A percentile compares a stretch with the other conserved stretches of the same genome.
Evolutionary conservation across 2,113 vertebrate species (phyloP).

Genomic region (Neogale vison): DNA sequence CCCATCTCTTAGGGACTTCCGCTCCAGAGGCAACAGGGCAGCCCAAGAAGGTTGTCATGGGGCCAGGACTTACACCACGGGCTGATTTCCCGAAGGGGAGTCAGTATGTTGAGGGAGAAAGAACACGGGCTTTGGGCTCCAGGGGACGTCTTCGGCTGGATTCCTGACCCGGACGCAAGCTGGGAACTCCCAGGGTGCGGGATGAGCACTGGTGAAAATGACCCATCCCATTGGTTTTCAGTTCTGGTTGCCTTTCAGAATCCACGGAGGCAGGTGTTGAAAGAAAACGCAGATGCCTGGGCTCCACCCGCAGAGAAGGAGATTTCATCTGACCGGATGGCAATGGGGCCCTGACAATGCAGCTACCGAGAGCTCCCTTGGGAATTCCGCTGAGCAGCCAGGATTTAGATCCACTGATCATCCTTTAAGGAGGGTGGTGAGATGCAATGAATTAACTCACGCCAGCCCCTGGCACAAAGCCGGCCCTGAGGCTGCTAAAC

Average conservation of each 20-base stretch:
- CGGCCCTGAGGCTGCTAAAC: background rate
- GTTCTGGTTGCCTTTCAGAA: background rate
- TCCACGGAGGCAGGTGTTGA: background rate
- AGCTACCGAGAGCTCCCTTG: background rate
- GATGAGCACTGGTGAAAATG: background rate
- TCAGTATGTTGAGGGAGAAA: accelerated
- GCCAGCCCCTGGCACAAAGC: background rate
- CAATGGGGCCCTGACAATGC: accelerated
- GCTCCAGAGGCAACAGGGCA: background rate
- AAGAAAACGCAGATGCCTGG: background rate
- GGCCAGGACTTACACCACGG: accelerated
- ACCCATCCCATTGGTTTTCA: background rate
- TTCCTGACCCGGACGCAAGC: background rate
- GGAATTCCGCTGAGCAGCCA: background rate
- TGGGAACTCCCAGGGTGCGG: too few relatives aligned
- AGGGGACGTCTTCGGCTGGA: background rate
- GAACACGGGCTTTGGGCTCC: background rate
- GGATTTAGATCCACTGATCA: background rate
- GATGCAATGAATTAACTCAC: background rate
- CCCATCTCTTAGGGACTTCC: background rate
- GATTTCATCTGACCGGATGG: accelerated
- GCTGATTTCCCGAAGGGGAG: background rate
- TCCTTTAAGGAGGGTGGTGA: background rate
- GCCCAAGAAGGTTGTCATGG: too few relatives aligned
- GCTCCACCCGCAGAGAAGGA: background rate